Percentiles rank a stretch among this genome's conserved stretches.
Conservation (phyloP, 2,888 invertebrate species). For the Andrena minutula region DNA sequence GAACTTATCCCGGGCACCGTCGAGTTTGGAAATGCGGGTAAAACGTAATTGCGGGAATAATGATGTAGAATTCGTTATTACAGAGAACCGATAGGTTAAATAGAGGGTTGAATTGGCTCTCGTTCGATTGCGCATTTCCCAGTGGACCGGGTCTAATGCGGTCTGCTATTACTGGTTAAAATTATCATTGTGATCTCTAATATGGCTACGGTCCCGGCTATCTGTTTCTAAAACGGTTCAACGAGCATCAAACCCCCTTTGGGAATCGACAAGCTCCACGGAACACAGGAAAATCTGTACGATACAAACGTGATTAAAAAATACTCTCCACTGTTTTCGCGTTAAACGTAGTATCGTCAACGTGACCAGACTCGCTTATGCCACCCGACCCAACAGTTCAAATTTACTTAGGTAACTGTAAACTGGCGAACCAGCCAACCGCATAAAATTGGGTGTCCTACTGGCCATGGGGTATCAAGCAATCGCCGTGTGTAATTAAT, state of each 20-base stretch:
- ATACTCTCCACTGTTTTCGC: neutral
- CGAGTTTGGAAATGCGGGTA: neutral
- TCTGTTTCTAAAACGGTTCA: neutral
- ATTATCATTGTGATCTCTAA: slow-evolving; percentile 53
- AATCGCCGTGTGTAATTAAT: slow-evolving; percentile 39
- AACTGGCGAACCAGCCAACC: slow-evolving; percentile 1
- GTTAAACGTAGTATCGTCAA: neutral
- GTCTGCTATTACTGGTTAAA: slow-evolving; percentile 33
- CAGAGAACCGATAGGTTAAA: slow-evolving; percentile 23
- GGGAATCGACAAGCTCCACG: too few relatives aligned
- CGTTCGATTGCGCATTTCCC: slow-evolving; percentile 27
- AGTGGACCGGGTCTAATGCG: slow-evolving; percentile 35
- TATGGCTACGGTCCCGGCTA: neutral
- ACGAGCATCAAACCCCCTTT: too few relatives aligned
- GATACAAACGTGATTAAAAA: too few relatives aligned
- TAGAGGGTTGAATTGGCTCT: slow-evolving; percentile 17
- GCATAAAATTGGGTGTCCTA: slow-evolving; percentile 32
- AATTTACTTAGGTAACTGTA: neutral
- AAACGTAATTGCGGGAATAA: slow-evolving; percentile 18
- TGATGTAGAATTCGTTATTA: slow-evolving; percentile 24
- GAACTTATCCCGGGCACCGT: neutral
- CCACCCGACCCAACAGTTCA: too few relatives aligned
- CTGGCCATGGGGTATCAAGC: neutral
- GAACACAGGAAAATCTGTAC: too few relatives aligned
- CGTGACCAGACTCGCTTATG: neutral